Evolutionary conservation across 1,140 invertebrate species (phyloP), one percentile per base, ranked within the genome.

Genomic region (Zeugodacus cucurbitae): DNA sequence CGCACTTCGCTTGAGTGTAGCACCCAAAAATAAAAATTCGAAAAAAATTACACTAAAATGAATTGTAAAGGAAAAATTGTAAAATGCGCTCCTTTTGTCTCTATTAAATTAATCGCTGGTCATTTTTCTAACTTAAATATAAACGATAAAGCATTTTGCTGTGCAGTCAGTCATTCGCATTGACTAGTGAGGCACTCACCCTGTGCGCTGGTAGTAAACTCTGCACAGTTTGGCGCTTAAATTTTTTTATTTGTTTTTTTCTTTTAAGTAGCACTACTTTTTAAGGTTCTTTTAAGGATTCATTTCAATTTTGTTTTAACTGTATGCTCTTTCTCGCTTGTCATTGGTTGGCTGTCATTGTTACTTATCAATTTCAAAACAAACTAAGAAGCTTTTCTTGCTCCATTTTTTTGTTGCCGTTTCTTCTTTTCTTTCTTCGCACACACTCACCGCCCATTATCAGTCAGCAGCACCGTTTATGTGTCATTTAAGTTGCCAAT

Each of bases 41-140:
- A 11, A 29, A 22, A 82, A 82, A 86, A 37, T 20, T 22, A 32
- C 14, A 32, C 26, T 58, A 37, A 86, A 58, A 58, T 37, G 26
- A 86, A 58, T 32, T 87, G 74, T 37, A 29, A 88, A n/a, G 41
- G 26, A 44, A 57, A 10, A 54, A 85, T 22, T 86, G 34, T 87
- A 87, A 87, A 87, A 87, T 62, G 88, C 89, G 88, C 91, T 89
- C 90, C 90, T 92, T 92, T 92, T 92, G 91, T 92, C 92, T 91
- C 91, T 92, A 92, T 90, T 91, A 92, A 92, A 92, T 92, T 92
- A 92, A 92, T 92, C 92, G 91, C 90, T 88, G 89, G 90, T 90
- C 90, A 92, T 92, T 92, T 92, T 92, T 92, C 91, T 92, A 92
- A 92, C 92, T 92, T 92, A 92, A 92, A 91, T 92, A 90, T 91